Base-by-base conservation (phyloP, 2,113 vertebrate genomes). In the Oxyruncus cristatus region DNA sequence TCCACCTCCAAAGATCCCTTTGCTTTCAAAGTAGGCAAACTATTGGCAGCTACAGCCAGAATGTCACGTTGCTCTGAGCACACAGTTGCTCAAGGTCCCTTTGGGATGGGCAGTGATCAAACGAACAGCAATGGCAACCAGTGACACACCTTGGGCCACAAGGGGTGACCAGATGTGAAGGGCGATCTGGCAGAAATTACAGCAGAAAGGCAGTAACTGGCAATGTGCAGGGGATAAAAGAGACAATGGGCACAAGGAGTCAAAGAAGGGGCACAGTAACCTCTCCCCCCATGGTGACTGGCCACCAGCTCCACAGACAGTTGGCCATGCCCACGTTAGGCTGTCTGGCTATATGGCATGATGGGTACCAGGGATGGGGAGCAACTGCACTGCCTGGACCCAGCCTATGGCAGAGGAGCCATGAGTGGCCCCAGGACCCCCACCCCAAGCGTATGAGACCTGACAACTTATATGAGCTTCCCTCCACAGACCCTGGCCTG, bases 211-310 rank as follows among this genome's bases (percentile, higher is more conserved):
- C 12, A 55, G 58, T 16, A 39, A 47, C 37, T 63, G 56, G 32
- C 33, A 32, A 72, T 0, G 0, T 44, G 53, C 28, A 23, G 44
- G 22, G 68, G 14, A 26, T 35, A 39, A 52, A 62, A 85, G 10
- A 32, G 49, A 59, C 1, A 0, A 9, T 23, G 49, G 68, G 27
- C 3, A 6, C 63, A 67, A 20, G 63, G 27, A 73, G 20, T 9
- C 23, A 23, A 55, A 59, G 73, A 46, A 3, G 33, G 21, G 44
- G 18, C 53, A 41, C 39, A 63, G 39, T 15, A 76, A n/a, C 22
- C n/a, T 87, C 33, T 59, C 4, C 19, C 11, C 7, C 4, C 1
- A 0, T 14, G 30, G 59, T 1, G 3, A 55, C 21, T 1, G 5
- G 42, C 21, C 85, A 58, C 49, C 42, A 76, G 63, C 4, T 3